Base-by-base conservation (phyloP, 1,140 invertebrate genomes). In the Eriosoma lanigerum region DNA sequence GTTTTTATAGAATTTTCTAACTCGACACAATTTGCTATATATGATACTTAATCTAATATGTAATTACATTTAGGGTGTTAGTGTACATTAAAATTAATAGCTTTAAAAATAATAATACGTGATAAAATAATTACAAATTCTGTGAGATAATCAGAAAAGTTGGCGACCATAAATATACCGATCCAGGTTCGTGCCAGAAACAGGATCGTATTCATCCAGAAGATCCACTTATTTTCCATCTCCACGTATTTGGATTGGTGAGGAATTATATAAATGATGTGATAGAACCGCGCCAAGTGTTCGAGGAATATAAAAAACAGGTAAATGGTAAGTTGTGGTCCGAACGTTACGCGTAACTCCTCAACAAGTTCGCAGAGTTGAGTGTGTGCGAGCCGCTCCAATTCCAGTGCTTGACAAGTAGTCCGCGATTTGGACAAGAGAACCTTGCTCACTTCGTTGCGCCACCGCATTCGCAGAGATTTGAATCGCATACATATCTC, bases 341-440 rank as follows among this genome's bases (percentile, higher is more conserved):
- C n/a, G n/a, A n/a, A n/a, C n/a, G n/a, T n/a, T n/a, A 58, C 32
- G 29, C 54, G 54, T 0, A 58, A 12, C 29, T 76, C 73, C 15
- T 76, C 54, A 4, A 76, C 54, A 32, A 76, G 52, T 8, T 76
- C 73, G 32, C 73, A 76, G n/a, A 76, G 73, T 21, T 76, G 52
- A 1, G 73, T 56, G 54, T 76, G 73, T 8, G 73, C 73, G 21
- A 76, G 8, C 21, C 73, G 73, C 21, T n/a, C n/a, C n/a, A n/a
- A n/a, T n/a, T n/a, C n/a, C n/a, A n/a, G n/a, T n/a, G n/a, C n/a
- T n/a, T n/a, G n/a, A n/a, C n/a, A n/a, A n/a, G n/a, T n/a, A n/a
- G n/a, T n/a, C n/a, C n/a, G n/a, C n/a, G n/a, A n/a, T 76, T 56
- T 4, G 52, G 73, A 56, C 21, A 21, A 32, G 8, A 58, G 29